Percentiles rank a stretch among this genome's conserved stretches.
Conservation (phyloP, 2,888 invertebrate species). For the Hypsopygia costalis region DNA sequence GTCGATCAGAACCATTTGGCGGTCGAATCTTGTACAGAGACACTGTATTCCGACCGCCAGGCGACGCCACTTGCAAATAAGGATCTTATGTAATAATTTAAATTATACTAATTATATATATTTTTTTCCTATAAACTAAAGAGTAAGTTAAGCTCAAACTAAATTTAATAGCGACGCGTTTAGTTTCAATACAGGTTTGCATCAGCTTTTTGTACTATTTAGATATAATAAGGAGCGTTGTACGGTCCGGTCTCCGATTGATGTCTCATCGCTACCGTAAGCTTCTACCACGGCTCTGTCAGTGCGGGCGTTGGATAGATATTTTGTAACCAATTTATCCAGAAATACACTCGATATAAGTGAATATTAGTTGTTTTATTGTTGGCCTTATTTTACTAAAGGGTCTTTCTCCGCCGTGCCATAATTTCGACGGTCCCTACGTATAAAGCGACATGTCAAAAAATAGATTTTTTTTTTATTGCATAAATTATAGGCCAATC, state of each 20-base stretch:
- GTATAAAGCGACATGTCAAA: no score
- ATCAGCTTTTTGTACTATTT: constrained; percentile 68
- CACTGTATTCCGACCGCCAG: constrained; percentile 28
- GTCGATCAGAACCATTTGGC: constrained; percentile 23
- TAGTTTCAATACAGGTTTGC: constrained; percentile 45
- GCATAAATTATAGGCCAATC: no score
- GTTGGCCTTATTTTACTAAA: no score
- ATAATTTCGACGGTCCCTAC: no score
- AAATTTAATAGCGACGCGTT: constrained; percentile 49
- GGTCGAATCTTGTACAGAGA: constrained; percentile 37
- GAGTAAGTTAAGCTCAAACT: constrained; percentile 78
- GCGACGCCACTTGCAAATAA: constrained; percentile 47
- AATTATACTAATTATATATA: constrained; percentile 75
- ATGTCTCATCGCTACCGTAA: constrained; percentile 48
- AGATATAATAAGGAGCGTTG: constrained; percentile 66
- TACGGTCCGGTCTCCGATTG: constrained; percentile 58
- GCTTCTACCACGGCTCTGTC: constrained; percentile 41
- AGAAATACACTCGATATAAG: constrained; percentile 80
- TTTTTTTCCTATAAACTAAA: constrained; percentile 72
- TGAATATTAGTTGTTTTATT: constrained; percentile 63
- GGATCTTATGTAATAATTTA: constrained; percentile 74
- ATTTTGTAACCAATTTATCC: constrained; percentile 80
- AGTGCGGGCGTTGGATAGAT: constrained; percentile 59
- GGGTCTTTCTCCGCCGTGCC: no score
- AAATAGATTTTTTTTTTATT: no score